phyloP scores from a whole-genome alignment of 1,140 invertebrate species.

The Eriocheir sinensis region DNA sequence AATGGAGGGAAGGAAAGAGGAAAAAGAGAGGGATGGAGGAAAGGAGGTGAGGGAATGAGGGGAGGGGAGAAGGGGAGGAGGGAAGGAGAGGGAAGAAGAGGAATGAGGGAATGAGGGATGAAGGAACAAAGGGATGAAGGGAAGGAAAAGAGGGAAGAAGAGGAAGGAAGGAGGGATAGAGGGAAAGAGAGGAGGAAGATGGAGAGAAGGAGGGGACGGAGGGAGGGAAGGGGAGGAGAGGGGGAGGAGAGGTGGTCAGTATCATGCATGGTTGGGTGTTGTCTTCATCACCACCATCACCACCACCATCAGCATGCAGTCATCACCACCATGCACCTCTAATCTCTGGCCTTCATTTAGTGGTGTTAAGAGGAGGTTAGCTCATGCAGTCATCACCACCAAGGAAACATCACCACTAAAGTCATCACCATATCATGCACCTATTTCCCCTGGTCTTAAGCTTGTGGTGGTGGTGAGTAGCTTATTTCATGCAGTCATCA shows the following conservation, averaged over 20 bases:
- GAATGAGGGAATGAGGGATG: too few species aligned
- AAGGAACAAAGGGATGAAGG: background rate
- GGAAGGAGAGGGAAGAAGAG: background rate
- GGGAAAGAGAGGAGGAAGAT: background rate
- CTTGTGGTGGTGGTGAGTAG: too few species aligned
- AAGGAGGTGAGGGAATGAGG: background rate
- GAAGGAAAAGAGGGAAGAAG: background rate
- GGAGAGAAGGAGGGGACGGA: too few species aligned
- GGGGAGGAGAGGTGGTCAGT: background rate
- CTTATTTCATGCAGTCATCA: too few species aligned
- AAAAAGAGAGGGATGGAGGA: background rate
- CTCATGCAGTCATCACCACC: too few species aligned
- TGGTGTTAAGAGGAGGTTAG: too few species aligned
- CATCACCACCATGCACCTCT: constrained; percentile 22
- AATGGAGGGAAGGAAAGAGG: background rate
- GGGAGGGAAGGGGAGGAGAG: background rate
- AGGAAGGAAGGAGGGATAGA: background rate
- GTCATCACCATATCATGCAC: too few species aligned
- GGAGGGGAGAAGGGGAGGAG: background rate
- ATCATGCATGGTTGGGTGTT: background rate
- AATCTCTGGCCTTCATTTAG: too few species aligned
- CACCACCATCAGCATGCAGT: background rate
- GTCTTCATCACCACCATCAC: background rate
- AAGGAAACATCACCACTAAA: too few species aligned
- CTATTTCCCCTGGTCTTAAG: too few species aligned